Conservation (phyloP, 2,888 invertebrate genomes). For the Holacanthella duospinosa region DNA sequence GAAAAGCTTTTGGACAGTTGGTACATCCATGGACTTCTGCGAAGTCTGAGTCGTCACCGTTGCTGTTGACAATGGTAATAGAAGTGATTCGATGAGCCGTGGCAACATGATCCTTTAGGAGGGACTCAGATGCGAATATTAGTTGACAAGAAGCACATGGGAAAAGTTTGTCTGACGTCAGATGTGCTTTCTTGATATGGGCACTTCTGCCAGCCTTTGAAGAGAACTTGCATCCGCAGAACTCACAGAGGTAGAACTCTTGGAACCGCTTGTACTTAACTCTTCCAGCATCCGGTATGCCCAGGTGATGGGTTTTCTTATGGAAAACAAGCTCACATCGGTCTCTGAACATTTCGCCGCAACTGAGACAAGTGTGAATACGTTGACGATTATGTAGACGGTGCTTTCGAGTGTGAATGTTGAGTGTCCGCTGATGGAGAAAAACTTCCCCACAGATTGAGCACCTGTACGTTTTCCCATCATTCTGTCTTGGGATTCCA, state of each 20-base stretch:
- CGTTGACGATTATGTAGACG: neutral
- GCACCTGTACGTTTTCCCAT: conserved; percentile 8
- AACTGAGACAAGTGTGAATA: neutral
- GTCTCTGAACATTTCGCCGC: neutral
- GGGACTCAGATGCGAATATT: neutral
- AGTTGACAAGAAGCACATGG: neutral
- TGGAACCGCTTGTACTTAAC: neutral
- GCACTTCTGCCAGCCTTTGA: neutral
- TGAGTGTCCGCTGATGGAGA: conserved; percentile 9
- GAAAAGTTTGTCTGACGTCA: neutral
- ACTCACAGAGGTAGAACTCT: neutral
- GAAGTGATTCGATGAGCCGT: neutral
- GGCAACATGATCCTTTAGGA: neutral
- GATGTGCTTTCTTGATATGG: neutral
- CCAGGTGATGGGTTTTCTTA: neutral
- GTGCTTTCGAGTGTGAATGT: conserved; percentile 14
- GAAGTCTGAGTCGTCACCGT: conserved; percentile 7
- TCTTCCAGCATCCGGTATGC: neutral
- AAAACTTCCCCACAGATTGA: conserved; percentile 14
- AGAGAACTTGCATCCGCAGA: neutral
- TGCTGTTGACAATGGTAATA: neutral
- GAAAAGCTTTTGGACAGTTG: conserved; percentile 19
- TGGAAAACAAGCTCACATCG: neutral
- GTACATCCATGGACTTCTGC: conserved; percentile 20
- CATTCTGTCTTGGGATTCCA: neutral